Base-by-base conservation (phyloP, 2,888 invertebrate species). In the Chaetogeoica ovagalla region DNA sequence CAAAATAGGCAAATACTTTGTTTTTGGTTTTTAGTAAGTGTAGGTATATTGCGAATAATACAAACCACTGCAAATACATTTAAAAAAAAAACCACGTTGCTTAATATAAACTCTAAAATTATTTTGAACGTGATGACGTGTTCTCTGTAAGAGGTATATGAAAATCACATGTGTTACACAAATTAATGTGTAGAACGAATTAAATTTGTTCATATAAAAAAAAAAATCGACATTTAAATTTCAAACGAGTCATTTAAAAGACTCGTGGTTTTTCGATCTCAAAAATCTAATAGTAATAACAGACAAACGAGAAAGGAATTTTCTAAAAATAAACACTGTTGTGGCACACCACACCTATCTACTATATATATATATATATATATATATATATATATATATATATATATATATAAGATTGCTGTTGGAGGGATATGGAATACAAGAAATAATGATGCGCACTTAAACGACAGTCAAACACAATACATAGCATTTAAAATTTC, bases 241-340 rank as follows among this genome's bases (percentile, higher is more conserved):
- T 3, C 6, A n/a, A 63, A 73, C n/a, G 63, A 62, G 43, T 48
- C 39, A 62, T 72, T 60, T 60, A 72, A n/a, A n/a, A 60, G 39
- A 39, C 23, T 48, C 8, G 57, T 15, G 39, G 39, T 37, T 57
- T 70, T 0, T 57, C 30, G 62, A 30, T 62, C 15, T 23, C 43
- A 48, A 60, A 11, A 23, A 60, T 30, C 66, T 68, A 52, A 23
- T 21, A 59, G 11, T 39, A 11, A 30, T 43, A 17, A 30, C 23
- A 23, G 57, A 72, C 19, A 48, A 43, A 60, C 15, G 21, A 19
- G 59, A 60, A 6, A 72, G 43, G 71, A 72, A 72, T 72, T 72
- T 60, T 19, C 59, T 60, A 72, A 60, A 72, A 72, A 72, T 72
- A 72, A 72, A 60, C 30, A 30, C 71, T 60, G 4, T 6, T 13